Percentiles rank a stretch among this genome's conserved stretches.
phyloP scores from a whole-genome alignment of 2,888 invertebrate species.

The Podabrus alpinus region DNA sequence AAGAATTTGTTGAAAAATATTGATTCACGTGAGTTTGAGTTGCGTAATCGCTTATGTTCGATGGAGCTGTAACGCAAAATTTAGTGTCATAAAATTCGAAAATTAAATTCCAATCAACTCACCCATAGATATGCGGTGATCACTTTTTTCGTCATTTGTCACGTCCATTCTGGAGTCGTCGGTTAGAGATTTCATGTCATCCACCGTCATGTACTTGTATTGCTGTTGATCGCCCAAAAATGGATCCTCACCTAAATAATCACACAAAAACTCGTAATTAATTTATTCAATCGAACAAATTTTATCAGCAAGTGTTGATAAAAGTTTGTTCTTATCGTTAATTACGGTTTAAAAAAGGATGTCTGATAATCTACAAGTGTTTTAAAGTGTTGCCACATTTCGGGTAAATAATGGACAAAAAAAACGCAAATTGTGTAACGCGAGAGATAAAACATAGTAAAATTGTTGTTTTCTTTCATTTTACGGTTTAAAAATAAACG shows the following conservation, averaged over 20 bases:
- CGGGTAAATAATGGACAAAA: not conserved
- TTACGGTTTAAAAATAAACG: not conserved
- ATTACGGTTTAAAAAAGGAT: conserved; percentile 6
- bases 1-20: conserved; percentile 45
- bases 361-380: conserved; percentile 8
- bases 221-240: conserved; percentile 70
- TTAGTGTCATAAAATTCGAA: not conserved
- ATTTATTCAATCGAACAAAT: not conserved
- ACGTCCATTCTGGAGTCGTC: conserved; percentile 67
- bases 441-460: not conserved
- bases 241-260: conserved; percentile 67
- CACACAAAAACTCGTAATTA: conserved; percentile 8
- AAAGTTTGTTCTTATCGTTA: conserved; percentile 19
- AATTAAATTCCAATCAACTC: conserved; percentile 19
- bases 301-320: conserved; percentile 17
- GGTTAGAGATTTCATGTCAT: conserved; percentile 77
- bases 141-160: conserved; percentile 54
- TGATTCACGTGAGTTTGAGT: conserved; percentile 50
- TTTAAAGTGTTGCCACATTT: conserved; percentile 1
- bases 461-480: not conserved
- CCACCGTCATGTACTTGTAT: conserved; percentile 80
- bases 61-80: conserved; percentile 44
- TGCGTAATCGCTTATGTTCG: conserved; percentile 53
- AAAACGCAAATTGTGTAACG: not conserved
- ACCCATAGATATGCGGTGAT: conserved; percentile 55